Evolutionary conservation across 2,113 vertebrate genomes (phyloP).

Genomic region (Bathybates hornii): DNA sequence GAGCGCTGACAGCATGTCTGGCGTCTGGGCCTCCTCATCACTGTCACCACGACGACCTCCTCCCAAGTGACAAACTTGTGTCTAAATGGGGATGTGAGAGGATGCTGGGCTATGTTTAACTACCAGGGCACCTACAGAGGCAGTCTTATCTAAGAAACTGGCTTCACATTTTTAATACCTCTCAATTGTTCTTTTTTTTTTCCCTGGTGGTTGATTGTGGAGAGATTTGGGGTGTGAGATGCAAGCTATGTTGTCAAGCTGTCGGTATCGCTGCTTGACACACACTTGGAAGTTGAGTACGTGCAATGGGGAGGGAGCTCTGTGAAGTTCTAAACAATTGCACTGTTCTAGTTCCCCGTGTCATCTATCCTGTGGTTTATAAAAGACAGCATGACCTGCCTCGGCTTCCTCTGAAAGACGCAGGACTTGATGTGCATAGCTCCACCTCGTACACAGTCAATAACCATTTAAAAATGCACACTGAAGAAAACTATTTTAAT

Average conservation of each 20-base stretch:
- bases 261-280: slow-evolving; percentile 52
- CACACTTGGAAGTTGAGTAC: slow-evolving; percentile 56
- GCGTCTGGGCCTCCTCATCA: slow-evolving; percentile 53
- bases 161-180: slow-evolving; percentile 27
- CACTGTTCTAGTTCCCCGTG: slow-evolving; percentile 39
- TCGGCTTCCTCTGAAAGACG: slow-evolving; percentile 8
- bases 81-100: slow-evolving; percentile 69
- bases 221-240: slow-evolving; percentile 44
- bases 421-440: slow-evolving; percentile 9
- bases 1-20: slow-evolving; percentile 61
- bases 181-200: slow-evolving; percentile 23
- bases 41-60: slow-evolving; percentile 63
- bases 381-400: slow-evolving; percentile 44
- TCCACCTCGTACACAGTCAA: neutral
- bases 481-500: neutral
- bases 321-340: slow-evolving; percentile 61
- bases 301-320: slow-evolving; percentile 13
- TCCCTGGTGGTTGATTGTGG: slow-evolving; percentile 25
- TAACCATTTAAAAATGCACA: neutral
- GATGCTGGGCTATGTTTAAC: slow-evolving; percentile 67
- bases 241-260: slow-evolving; percentile 53
- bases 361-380: slow-evolving; percentile 47
- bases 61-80: slow-evolving; percentile 54
- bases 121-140: slow-evolving; percentile 56
- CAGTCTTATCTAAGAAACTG: slow-evolving; percentile 33